Evolutionary conservation across 1,140 invertebrate genomes (phyloP).

Genomic region (Mycetomoellerius zeteki): DNA sequence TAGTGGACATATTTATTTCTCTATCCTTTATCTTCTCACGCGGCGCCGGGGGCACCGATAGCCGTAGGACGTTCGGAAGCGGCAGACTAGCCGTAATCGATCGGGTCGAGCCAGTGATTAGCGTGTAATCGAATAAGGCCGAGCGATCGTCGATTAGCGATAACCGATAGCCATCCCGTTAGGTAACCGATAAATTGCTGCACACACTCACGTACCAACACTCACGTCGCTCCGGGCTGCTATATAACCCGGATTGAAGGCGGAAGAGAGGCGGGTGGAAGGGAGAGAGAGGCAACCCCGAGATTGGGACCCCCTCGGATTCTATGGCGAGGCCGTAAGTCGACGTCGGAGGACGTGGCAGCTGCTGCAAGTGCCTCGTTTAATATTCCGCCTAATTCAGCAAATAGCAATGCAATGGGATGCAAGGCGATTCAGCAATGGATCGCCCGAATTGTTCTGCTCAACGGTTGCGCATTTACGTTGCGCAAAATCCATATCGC

Average conservation of each 20-base stretch:
- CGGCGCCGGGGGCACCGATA: constrained; percentile 19
- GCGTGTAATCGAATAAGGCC: constrained; percentile 82
- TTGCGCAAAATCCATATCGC: constrained; percentile 31
- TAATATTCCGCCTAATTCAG: constrained; percentile 63
- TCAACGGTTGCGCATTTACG: constrained; percentile 64
- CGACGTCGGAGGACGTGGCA: constrained; percentile 17
- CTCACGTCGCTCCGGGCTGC: constrained; percentile 40
- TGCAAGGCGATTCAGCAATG: constrained; percentile 25
- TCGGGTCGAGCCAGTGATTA: constrained; percentile 80
- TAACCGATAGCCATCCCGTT: constrained; percentile 81
- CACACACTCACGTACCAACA: constrained; percentile 61
- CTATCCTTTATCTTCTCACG: constrained; percentile 52
- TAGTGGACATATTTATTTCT: constrained; percentile 55
- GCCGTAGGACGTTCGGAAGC: constrained; percentile 43
- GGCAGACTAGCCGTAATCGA: constrained; percentile 81
- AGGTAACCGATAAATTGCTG: constrained; percentile 81
- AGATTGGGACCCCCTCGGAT: background rate
- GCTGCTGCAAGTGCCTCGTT: constrained; percentile 51
- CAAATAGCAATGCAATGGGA: constrained; percentile 61
- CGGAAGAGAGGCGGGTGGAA: background rate
- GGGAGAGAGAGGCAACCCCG: background rate
- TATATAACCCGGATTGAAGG: constrained; percentile 7
- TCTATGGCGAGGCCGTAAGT: constrained; percentile 29
- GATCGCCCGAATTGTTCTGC: constrained; percentile 62
- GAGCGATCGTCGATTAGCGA: constrained; percentile 83